Base-by-base conservation (phyloP, 2,113 vertebrate genomes). In the Pseudopodoces humilis region DNA sequence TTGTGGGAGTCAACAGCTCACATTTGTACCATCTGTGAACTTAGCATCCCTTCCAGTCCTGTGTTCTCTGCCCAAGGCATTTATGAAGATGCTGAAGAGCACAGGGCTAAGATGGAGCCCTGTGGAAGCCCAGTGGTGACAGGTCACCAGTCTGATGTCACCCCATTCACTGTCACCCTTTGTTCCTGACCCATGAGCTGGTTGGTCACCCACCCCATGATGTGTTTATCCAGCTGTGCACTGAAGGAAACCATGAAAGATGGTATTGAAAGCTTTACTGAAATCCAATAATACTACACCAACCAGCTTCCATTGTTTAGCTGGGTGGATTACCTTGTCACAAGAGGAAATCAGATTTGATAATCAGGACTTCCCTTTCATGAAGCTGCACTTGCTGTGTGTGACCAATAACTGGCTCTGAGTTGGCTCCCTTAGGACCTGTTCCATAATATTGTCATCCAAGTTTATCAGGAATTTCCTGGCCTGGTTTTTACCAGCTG, bases 231-330 rank as follows among this genome's bases (percentile, higher is more conserved):
- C 55, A 69, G 30, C 5, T 50, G 6, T 7, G 10, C 19, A 19
- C 35, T 70, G 65, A 13, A 35, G 20, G 31, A 4, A 20, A 24
- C 7, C 14, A 7, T 3, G 25, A 52, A 4, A 60, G 37, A 35
- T 0, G 2, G 7, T 9, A n/a, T 6, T 0, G 0, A 85, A 58
- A 43, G 7, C 10, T 85, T 58, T 58, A n/a, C 20, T 24, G 35
- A 49, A 84, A 56, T 56, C 10, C 8, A 4, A 23, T 64, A 58
- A 28, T 10, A 24, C 30, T 49, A 35, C 20, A 64, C 19, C 20
- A 35, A 16, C 12, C 9, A 18, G 6, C 3, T 65, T 56, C 30
- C 15, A 20, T 24, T n/a, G 20, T 30, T 49, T 30, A 43, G 9
- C 7, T 39, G 4, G 3, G 12, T 41, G n/a, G 10, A 12, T 28